Conservation (phyloP, 2,888 invertebrate species). For the Drosophila affinis region DNA sequence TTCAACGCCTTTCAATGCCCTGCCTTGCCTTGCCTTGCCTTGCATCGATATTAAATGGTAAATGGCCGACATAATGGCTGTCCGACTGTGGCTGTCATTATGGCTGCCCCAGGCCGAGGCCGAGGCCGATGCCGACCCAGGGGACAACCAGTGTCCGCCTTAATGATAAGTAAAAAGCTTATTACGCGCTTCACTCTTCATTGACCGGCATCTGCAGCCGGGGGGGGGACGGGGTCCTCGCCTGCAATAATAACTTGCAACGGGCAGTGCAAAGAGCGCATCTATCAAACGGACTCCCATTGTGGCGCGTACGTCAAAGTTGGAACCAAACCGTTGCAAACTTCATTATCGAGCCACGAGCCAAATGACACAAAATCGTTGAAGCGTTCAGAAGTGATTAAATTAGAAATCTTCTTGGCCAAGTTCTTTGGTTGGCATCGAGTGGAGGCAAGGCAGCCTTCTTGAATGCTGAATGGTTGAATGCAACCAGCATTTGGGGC, state of each 20-base stretch:
- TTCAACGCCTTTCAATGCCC: conserved; percentile 31
- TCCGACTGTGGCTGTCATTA: conserved; percentile 41
- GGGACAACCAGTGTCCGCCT: conserved; percentile 7
- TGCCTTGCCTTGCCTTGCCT: conserved; percentile 2
- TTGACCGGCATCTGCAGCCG: conserved; percentile 38
- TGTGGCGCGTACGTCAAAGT: conserved; percentile 18
- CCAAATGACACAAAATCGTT: conserved; percentile 58
- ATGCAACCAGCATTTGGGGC: background rate
- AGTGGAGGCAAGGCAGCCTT: conserved; percentile 9
- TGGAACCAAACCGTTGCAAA: background rate
- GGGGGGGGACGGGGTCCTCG: conserved; percentile 4
- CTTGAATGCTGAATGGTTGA: too few relatives aligned
- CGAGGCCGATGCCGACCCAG: too few relatives aligned
- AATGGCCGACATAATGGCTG: conserved; percentile 43
- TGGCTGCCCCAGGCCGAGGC: conserved; percentile 2
- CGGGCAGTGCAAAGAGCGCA: background rate
- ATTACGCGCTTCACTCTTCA: conserved; percentile 37
- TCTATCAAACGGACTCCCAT: background rate
- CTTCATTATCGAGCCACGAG: conserved; percentile 39
- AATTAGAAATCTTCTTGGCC: conserved; percentile 52
- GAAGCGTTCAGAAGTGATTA: conserved; percentile 58
- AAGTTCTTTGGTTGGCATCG: conserved; percentile 18
- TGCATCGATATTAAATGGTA: conserved; percentile 58
- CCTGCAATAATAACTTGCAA: conserved; percentile 5
- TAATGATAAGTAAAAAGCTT: conserved; percentile 53